A percentile compares a stretch with the other conserved stretches of the same genome.
Evolutionary conservation across 2,797 vertebrate species (phyloP).

Genomic region (Sebastes trivittatus): DNA sequence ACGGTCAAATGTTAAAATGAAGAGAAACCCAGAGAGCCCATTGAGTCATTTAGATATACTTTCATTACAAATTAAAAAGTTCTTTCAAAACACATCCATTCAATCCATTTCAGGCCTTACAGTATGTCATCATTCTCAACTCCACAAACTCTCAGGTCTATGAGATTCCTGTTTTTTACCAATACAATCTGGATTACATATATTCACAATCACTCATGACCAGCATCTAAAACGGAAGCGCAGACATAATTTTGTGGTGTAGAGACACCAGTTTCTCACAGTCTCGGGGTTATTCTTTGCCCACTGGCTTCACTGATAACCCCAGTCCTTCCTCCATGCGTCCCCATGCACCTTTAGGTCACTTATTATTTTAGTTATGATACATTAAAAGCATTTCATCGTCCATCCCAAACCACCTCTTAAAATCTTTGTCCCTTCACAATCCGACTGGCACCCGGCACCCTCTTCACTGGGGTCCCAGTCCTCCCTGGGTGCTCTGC

Average conservation of each 20-base stretch:
- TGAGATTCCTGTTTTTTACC: slow-evolving; percentile 12
- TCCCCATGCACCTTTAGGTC: slow-evolving; percentile 31
- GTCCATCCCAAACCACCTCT: neutral
- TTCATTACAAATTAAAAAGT: slow-evolving; percentile 45
- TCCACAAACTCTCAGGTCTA: neutral
- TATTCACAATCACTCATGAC: slow-evolving; percentile 23
- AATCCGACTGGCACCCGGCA: neutral
- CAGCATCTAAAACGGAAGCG: slow-evolving; percentile 7
- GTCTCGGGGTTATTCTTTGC: neutral
- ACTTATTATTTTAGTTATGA: slow-evolving; percentile 8
- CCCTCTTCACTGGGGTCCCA: slow-evolving; percentile 68
- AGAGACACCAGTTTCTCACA: neutral
- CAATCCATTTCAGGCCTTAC: slow-evolving; percentile 38
- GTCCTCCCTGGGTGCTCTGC: slow-evolving; percentile 75
- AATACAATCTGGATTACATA: slow-evolving; percentile 11
- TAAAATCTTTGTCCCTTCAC: slow-evolving; percentile 12
- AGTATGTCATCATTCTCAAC: neutral
- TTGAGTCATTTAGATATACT: slow-evolving; percentile 17
- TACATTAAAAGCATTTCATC: slow-evolving; percentile 24
- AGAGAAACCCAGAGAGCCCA: neutral
- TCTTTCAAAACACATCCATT: slow-evolving; percentile 36
- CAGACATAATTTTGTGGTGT: neutral
- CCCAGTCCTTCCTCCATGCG: neutral
- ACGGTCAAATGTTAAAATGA: neutral
- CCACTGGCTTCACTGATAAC: neutral